Conservation (phyloP, 2,113 vertebrate species). For the Baryphthengus martii region DNA sequence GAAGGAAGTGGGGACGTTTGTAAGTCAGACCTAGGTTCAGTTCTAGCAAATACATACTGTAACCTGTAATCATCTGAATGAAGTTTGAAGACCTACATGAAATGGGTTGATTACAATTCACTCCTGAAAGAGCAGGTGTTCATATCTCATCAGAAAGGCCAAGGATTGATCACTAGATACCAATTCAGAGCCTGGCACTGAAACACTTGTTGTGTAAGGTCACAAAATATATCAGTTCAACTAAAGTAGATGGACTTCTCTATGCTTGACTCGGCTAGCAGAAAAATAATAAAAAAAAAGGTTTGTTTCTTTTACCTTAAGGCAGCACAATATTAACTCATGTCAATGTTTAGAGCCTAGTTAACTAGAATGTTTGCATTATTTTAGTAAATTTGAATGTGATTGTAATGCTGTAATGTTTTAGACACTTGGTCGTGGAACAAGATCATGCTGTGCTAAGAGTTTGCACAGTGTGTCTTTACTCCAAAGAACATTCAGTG, state of each 20-base stretch:
- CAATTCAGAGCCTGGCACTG: neutral
- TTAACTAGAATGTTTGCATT: neutral
- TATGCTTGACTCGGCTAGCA: neutral
- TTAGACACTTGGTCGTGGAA: neutral
- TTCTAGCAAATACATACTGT: neutral
- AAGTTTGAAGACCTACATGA: neutral
- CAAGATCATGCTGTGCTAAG: neutral
- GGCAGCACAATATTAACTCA: neutral
- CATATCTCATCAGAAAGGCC: neutral
- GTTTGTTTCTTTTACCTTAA: neutral
- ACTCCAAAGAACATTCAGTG: neutral
- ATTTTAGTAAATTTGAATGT: neutral
- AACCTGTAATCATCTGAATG: neutral
- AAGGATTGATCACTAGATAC: neutral
- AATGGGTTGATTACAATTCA: conserved; percentile 8
- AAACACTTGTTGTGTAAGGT: neutral
- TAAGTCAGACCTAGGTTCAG: neutral
- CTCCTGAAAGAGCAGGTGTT: neutral
- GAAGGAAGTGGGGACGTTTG: neutral
- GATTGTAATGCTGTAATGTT: neutral
- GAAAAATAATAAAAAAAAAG: too few relatives aligned
- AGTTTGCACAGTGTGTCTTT: neutral
- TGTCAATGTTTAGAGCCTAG: neutral
- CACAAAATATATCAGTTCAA: neutral
- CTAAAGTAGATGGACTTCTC: neutral